These are phyloP conservation scores for Aphrophora alni DNA, from an alignment of 2,888 invertebrate genomes.

Conservation along the genomic window DNA sequence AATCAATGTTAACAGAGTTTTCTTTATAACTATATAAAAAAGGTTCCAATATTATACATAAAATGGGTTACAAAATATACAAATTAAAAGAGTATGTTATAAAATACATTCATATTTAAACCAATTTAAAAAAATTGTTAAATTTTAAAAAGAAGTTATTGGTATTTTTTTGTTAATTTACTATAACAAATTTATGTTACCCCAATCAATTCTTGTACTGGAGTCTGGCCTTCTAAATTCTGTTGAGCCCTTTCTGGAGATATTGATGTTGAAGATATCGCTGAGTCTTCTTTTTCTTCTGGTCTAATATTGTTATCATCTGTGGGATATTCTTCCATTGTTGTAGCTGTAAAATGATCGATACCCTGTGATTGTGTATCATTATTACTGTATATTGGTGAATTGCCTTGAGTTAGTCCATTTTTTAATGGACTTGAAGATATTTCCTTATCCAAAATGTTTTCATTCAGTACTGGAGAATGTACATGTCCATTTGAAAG, in stretches of 20 bases:
- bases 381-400: background rate
- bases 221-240: background rate
- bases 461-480: background rate
- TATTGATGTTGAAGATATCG: background rate
- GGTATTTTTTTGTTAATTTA: too few relatives aligned
- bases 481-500: background rate
- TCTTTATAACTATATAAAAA: too few relatives aligned
- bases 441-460: background rate
- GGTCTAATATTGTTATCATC: background rate
- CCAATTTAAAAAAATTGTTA: too few relatives aligned
- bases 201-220: background rate
- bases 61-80: too few relatives aligned
- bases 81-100: too few relatives aligned
- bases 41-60: too few relatives aligned
- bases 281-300: background rate
- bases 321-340: background rate
- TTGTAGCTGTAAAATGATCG: background rate
- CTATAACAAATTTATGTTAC: background rate
- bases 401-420: background rate
- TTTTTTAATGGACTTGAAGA: background rate
- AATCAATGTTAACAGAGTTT: too few relatives aligned
- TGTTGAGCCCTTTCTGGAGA: background rate
- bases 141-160: too few relatives aligned
- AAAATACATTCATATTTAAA: too few relatives aligned
- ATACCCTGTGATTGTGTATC: background rate